Evolutionary conservation across 2,888 invertebrate genomes (phyloP), one percentile per base, ranked within the genome.

Genomic region (Platycnemis pennipes): DNA sequence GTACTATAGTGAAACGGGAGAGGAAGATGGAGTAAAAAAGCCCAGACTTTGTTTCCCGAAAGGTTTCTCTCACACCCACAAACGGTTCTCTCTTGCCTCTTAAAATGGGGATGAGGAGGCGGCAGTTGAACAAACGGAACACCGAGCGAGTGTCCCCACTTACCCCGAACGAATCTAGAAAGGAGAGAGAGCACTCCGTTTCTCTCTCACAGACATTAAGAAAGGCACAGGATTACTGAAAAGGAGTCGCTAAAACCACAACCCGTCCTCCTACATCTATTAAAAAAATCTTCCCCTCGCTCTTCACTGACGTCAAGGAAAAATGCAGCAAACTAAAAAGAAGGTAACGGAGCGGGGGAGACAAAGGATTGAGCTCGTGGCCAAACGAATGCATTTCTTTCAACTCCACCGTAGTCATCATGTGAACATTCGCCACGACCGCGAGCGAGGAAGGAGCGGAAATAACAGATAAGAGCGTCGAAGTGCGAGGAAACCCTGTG

Each of bases 401-500:
- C 2, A 49, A 49, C 49, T 3, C 49, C 49, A 11, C n/a, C n/a
- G 11, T 7, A 37, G 77, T 16, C 77, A 77, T 37, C 77, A 77
- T 77, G 77, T 16, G 37, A 77, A 16, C 77, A 77, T 77, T 5
- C 26, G 2, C 77, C 37, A 11, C 37, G n/a, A 16, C 26, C 77
- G n/a, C 77, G 77, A n/a, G 11, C 77, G 63, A 7, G 31, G 77
- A 7, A 31, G n/a, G 37, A 77, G 37, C 77, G 13, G 3, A 77
- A 77, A 77, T 77, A 37, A 77, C 37, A 26, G 63, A 77, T n/a
- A 77, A 77, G 77, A 77, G 77, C 77, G 37, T 77, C 77, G 26
- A 2, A n/a, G n/a, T 0, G 63, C 63, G 44, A 53, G 87, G n/a
- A 45, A 87, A 63, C 91, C n/a, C 56, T 56, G 89, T 56, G 89